phyloP scores from a whole-genome alignment of 2,888 invertebrate species.

The Nephrocerus scutellatus region DNA sequence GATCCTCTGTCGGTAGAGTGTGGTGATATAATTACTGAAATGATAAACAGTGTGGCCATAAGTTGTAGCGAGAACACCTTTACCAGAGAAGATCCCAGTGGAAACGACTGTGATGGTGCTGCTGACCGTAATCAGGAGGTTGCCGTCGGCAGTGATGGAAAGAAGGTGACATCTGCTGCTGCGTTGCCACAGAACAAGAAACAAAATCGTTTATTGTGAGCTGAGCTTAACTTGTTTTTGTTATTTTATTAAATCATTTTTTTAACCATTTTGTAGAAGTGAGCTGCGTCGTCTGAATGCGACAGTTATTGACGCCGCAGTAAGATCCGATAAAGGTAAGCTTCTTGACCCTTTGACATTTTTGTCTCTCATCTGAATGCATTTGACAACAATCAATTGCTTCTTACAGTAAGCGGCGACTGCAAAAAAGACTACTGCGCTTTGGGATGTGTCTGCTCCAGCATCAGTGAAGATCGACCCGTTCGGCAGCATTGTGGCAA shows the following conservation, averaged over 20 bases:
- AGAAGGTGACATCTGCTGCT: constrained; percentile 11
- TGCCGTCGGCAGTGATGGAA: constrained; percentile 12
- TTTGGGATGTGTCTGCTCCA: constrained; percentile 62
- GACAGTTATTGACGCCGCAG: constrained; percentile 54
- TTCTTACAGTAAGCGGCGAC: too few species aligned
- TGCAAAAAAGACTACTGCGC: constrained; percentile 55
- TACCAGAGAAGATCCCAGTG: constrained; percentile 31
- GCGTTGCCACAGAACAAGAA: constrained; percentile 24
- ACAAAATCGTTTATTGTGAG: constrained; percentile 38
- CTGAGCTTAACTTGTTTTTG: constrained; percentile 8
- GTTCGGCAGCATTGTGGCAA: constrained; percentile 57
- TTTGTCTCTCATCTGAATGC: too few species aligned
- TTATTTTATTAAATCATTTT: constrained; percentile 9
- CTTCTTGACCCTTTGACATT: too few species aligned
- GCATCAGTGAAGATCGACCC: constrained; percentile 49
- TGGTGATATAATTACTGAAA: constrained; percentile 49
- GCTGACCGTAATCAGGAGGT: too few species aligned
- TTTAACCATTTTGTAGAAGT: constrained; percentile 28
- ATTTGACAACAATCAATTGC: too few species aligned
- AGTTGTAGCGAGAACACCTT: constrained; percentile 54
- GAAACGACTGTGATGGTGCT: too few species aligned
- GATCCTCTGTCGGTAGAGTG: constrained; percentile 32
- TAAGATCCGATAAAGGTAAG: constrained; percentile 34
- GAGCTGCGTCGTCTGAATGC: constrained; percentile 60
- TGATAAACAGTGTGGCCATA: constrained; percentile 57